phyloP scores from a whole-genome alignment of 2,113 vertebrate genomes.

The Leucopternis melanops region DNA sequence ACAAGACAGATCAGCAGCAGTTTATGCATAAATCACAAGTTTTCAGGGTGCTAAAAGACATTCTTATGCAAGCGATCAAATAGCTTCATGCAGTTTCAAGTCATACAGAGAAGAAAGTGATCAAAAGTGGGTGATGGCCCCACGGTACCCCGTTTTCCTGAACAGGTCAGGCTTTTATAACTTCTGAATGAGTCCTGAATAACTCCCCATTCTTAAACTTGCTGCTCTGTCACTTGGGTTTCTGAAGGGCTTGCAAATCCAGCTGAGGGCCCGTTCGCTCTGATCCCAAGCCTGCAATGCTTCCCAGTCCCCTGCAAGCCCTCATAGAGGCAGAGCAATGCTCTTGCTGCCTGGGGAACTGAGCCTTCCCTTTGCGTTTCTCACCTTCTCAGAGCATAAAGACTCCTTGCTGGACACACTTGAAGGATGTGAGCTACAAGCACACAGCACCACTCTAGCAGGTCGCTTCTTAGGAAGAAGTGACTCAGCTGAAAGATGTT shows the following conservation, averaged over 20 bases:
- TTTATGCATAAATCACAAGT: neutral
- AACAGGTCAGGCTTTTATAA: neutral
- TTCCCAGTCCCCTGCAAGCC: neutral
- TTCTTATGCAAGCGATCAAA: neutral
- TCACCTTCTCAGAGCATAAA: neutral
- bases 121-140: neutral
- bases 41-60: neutral
- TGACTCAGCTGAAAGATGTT: neutral
- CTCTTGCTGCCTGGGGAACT: neutral
- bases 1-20: neutral
- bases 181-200: too few species aligned
- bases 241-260: neutral
- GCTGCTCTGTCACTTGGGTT: neutral
- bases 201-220: neutral
- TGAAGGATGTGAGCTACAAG: neutral
- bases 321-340: neutral
- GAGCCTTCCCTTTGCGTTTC: neutral
- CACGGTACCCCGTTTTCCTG: neutral
- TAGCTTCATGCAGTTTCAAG: neutral
- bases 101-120: neutral
- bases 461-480: neutral
- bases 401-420: neutral
- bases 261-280: too few species aligned
- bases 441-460: neutral
- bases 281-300: neutral